phyloP scores from a whole-genome alignment of 1,140 invertebrate species.

The Drosophila triauraria region DNA sequence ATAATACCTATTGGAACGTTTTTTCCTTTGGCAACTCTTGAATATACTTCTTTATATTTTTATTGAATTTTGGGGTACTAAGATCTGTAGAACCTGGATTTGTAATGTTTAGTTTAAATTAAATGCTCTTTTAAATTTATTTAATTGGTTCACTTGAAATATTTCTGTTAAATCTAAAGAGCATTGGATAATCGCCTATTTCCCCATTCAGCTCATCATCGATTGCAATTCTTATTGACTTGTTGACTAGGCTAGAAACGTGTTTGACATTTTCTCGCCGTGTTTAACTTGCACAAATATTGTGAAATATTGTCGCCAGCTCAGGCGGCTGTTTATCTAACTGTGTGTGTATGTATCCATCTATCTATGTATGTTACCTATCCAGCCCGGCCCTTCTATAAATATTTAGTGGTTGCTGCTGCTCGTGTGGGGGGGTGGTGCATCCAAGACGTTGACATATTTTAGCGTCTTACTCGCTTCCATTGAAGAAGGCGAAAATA shows the following conservation, averaged over 20 bases:
- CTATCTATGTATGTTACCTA: constrained; percentile 4
- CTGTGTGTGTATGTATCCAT: constrained; percentile 30
- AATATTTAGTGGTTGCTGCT: constrained; percentile 40
- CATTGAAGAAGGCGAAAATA: constrained; percentile 57
- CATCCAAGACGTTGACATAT: constrained; percentile 65
- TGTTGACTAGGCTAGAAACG: constrained; percentile 69
- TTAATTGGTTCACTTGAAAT: background rate
- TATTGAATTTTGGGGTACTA: background rate
- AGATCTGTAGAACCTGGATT: background rate
- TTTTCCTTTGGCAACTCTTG: background rate
- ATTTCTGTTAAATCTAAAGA: constrained; percentile 4
- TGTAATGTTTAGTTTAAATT: too few species aligned
- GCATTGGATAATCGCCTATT: constrained; percentile 30
- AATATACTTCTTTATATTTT: background rate
- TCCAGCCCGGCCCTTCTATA: constrained; percentile 39
- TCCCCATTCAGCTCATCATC: constrained; percentile 7
- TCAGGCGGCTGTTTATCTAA: constrained; percentile 20
- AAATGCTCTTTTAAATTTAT: background rate
- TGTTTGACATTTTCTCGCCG: constrained; percentile 74
- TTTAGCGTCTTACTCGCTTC: constrained; percentile 54
- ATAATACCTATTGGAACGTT: background rate
- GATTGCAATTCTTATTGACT: constrained; percentile 64
- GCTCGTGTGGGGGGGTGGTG: constrained; percentile 18
- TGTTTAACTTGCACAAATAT: constrained; percentile 64
- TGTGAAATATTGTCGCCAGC: constrained; percentile 42